These are phyloP conservation scores for Fulica atra DNA, from an alignment of 2,113 vertebrate genomes.

Conservation along the genomic window DNA sequence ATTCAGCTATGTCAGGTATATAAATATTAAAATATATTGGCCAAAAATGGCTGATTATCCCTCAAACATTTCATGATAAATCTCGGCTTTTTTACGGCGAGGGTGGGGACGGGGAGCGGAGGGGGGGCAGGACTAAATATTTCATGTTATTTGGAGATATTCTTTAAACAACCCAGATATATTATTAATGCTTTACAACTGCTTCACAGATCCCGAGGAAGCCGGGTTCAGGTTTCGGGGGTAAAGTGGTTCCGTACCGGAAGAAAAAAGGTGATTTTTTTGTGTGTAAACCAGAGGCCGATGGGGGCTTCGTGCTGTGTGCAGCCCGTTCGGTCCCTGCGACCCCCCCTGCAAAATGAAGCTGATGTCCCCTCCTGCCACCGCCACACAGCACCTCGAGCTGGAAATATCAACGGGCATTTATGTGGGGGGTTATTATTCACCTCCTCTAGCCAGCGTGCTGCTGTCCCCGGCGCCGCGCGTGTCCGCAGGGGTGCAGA, in stretches of 20 bases:
- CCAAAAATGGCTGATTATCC: constrained; percentile 79
- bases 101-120: background rate
- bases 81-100: constrained; percentile 77
- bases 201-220: constrained; percentile 66
- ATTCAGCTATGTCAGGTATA: constrained; percentile 79
- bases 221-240: constrained; percentile 46
- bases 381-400: background rate
- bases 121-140: constrained; percentile 71
- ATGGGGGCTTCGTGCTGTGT: background rate
- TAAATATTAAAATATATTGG: constrained; percentile 86
- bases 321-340: background rate
- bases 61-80: constrained; percentile 81
- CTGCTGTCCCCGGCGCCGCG: background rate
- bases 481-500: background rate
- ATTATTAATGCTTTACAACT: constrained; percentile 81
- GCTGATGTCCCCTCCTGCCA: background rate
- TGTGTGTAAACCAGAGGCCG: background rate
- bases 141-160: constrained; percentile 82
- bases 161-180: constrained; percentile 80
- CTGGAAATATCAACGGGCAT: background rate
- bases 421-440: background rate
- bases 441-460: background rate
- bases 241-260: constrained; percentile 2
- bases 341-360: background rate
- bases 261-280: constrained; percentile 47